These are phyloP conservation scores for Ctenosaura bakeri DNA, from an alignment of 2,797 vertebrate genomes.

Conservation along the genomic window DNA sequence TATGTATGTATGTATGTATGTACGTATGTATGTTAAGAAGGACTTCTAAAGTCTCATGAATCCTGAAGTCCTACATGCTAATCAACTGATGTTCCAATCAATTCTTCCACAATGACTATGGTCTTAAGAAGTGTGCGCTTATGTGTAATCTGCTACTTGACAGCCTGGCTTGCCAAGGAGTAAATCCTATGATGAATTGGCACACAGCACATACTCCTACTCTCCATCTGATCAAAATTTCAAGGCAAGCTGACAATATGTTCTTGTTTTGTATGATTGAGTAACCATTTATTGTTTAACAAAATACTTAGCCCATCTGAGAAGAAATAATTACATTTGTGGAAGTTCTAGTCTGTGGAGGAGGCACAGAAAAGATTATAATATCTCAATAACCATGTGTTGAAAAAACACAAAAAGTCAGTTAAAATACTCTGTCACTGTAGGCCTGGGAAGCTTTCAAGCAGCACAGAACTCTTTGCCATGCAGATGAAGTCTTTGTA, in stretches of 20 bases:
- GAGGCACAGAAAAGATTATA: slow-evolving; percentile 61
- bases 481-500: background rate
- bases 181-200: slow-evolving; percentile 58
- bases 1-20: background rate
- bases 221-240: slow-evolving; percentile 58
- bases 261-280: slow-evolving; percentile 7
- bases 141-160: background rate
- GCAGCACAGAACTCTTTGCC: background rate
- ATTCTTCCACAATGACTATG: background rate
- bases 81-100: background rate
- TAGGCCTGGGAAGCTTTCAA: background rate
- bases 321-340: slow-evolving; percentile 67
- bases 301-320: slow-evolving; percentile 57
- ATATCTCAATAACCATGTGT: rapidly evolving
- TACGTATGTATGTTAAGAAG: too few species aligned
- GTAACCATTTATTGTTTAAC: slow-evolving; percentile 66
- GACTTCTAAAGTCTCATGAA: background rate
- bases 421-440: background rate
- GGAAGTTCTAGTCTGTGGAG: slow-evolving; percentile 47
- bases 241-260: slow-evolving; percentile 58
- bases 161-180: slow-evolving; percentile 54
- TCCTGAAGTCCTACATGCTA: background rate
- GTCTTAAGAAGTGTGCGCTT: slow-evolving; percentile 14
- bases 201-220: slow-evolving; percentile 54
- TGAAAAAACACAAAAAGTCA: background rate